phyloP scores from a whole-genome alignment of 2,113 vertebrate genomes.

The Leuciscus idus region DNA sequence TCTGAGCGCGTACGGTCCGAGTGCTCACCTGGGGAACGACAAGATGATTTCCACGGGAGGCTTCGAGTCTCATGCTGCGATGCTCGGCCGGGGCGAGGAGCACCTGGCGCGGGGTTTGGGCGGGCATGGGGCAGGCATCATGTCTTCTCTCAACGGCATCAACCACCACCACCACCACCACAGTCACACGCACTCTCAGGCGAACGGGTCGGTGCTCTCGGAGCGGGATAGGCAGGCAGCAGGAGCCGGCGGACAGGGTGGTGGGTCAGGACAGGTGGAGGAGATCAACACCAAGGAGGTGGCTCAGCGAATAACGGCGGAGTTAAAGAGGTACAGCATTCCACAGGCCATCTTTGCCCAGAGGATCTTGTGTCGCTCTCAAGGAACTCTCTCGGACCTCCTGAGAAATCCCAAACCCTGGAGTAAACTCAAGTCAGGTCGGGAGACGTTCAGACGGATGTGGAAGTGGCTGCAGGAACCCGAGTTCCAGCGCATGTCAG shows the following conservation, averaged over 20 bases:
- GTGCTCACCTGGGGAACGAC: conserved; percentile 88
- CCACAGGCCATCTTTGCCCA: conserved; percentile 98
- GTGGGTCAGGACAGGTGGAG: conserved; percentile 87
- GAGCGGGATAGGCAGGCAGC: conserved; percentile 82
- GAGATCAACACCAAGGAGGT: conserved; percentile 99
- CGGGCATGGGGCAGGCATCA: conserved; percentile 85
- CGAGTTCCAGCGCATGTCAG: conserved; percentile 98
- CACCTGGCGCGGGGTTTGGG: conserved; percentile 87
- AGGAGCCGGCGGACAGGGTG: conserved; percentile 79
- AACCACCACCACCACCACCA: conserved; percentile 82
- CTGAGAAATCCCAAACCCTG: conserved; percentile 98
- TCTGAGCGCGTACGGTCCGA: conserved; percentile 85
- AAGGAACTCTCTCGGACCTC: conserved; percentile 97
- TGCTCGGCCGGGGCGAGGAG: conserved; percentile 91
- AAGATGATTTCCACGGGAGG: conserved; percentile 92
- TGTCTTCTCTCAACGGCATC: conserved; percentile 87
- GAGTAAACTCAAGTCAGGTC: conserved; percentile 99
- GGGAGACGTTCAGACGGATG: conserved; percentile 98
- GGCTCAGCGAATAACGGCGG: conserved; percentile 95
- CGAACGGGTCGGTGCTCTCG: conserved; percentile 82
- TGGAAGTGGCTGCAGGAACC: conserved; percentile 99
- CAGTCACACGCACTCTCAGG: conserved; percentile 83
- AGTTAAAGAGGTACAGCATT: conserved; percentile 98
- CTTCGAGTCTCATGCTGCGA: conserved; percentile 91
- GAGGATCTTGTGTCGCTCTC: conserved; percentile 96